Conservation (phyloP, 2,888 invertebrate species). For the Hermaeophaga mercurialis region DNA sequence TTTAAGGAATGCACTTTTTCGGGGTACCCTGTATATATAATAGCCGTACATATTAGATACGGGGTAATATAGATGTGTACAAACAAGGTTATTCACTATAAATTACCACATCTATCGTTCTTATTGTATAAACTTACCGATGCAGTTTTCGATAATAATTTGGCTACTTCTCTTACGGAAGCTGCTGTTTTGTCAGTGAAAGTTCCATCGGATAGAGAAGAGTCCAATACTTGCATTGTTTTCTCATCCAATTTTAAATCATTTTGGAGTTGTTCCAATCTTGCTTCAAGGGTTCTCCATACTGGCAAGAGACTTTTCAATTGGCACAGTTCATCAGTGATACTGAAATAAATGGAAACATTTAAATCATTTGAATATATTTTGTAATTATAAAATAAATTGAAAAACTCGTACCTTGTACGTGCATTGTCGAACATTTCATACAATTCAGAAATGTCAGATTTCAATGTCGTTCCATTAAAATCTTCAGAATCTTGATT, state of each 20-base stretch:
- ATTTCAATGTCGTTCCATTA: slow-evolving; percentile 62
- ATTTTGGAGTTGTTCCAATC: slow-evolving; percentile 76
- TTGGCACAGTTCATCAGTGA: slow-evolving; percentile 72
- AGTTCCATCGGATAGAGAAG: slow-evolving; percentile 55
- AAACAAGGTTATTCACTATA: no score
- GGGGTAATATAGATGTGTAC: no score
- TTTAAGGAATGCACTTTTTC: no score
- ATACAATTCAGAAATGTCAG: slow-evolving; percentile 70
- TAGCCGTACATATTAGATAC: no score
- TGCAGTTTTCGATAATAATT: slow-evolving; percentile 62
- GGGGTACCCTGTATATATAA: no score
- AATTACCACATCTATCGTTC: no score
- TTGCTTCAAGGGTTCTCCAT: slow-evolving; percentile 78
- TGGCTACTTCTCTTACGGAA: slow-evolving; percentile 64
- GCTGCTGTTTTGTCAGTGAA: slow-evolving; percentile 61
- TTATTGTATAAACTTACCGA: slow-evolving; percentile 49
- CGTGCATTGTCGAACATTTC: slow-evolving; percentile 73
- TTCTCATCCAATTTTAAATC: slow-evolving; percentile 75
- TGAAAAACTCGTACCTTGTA: slow-evolving; percentile 63
- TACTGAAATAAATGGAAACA: slow-evolving; percentile 60
- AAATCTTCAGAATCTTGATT: slow-evolving; percentile 55
- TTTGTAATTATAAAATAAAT: slow-evolving; percentile 23
- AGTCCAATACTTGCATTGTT: slow-evolving; percentile 62
- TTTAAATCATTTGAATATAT: background rate
- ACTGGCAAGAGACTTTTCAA: slow-evolving; percentile 73